Percentiles rank a stretch among this genome's conserved stretches.
Evolutionary conservation across 2,888 invertebrate species (phyloP).

Genomic region (Steinernema scapterisci): DNA sequence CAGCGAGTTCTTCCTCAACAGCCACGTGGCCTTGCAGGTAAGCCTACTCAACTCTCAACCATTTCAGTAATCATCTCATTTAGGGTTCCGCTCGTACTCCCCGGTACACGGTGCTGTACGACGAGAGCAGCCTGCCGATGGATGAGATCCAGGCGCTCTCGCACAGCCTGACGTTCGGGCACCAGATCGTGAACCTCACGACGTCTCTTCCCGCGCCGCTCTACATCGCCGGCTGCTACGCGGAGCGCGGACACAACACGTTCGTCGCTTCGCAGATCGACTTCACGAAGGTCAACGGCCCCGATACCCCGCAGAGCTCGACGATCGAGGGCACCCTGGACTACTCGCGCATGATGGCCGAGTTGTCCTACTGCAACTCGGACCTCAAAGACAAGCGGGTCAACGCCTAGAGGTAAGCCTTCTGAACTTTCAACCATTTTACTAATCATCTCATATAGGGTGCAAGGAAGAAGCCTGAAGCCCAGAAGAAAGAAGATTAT

Average conservation of each 20-base stretch:
- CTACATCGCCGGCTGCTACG: slow-evolving; percentile 55
- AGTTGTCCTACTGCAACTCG: neutral
- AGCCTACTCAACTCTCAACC: neutral
- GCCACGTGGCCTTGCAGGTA: slow-evolving; percentile 61
- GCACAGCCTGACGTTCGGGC: slow-evolving; percentile 51
- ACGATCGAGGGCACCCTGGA: neutral
- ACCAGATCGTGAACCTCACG: slow-evolving; percentile 57
- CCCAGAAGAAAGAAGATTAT: too few relatives aligned
- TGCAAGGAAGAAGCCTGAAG: too few relatives aligned
- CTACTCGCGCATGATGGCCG: neutral
- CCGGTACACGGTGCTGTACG: slow-evolving; percentile 60
- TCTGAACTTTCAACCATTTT: too few relatives aligned
- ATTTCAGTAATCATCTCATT: neutral
- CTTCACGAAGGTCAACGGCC: neutral
- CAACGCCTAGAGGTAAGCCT: neutral
- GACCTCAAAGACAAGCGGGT: neutral
- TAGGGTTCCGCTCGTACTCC: slow-evolving; percentile 62
- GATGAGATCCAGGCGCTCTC: slow-evolving; percentile 57
- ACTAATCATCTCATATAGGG: too few relatives aligned
- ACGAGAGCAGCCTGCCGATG: slow-evolving; percentile 52
- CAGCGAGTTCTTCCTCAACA: slow-evolving; percentile 60
- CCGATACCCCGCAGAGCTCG: neutral
- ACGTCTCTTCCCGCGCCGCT: slow-evolving; percentile 60
- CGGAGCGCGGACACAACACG: slow-evolving; percentile 50
- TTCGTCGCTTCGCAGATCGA: neutral